A percentile compares a stretch with the other conserved stretches of the same genome.
These are phyloP conservation scores for Galeopterus variegatus DNA, from an alignment of 2,113 vertebrate species.

Conservation along the genomic window DNA sequence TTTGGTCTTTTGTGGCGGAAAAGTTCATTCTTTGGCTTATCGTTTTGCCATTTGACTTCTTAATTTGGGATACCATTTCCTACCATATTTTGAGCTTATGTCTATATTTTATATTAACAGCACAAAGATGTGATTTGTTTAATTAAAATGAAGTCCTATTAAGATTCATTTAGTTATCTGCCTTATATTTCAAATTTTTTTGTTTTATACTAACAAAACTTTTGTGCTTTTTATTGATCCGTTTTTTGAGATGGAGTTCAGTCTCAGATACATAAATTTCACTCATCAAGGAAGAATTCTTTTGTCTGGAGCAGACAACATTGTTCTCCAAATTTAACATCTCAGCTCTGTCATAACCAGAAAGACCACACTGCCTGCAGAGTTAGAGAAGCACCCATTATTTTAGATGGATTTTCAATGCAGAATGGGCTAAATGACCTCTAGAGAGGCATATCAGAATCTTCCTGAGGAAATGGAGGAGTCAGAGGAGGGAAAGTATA, in stretches of 20 bases:
- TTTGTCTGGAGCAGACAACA: neutral
- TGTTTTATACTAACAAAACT: neutral
- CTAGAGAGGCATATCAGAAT: neutral
- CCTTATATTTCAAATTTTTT: neutral
- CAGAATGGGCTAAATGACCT: neutral
- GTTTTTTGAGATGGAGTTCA: neutral
- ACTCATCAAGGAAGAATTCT: neutral
- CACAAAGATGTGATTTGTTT: neutral
- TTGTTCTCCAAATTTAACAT: neutral
- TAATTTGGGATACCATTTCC: neutral
- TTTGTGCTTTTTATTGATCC: conserved; percentile 30
- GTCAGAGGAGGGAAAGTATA: neutral
- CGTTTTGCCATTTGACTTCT: neutral
- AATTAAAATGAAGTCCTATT: neutral
- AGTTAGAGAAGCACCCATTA: neutral
- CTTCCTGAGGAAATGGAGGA: neutral
- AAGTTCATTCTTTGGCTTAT: neutral
- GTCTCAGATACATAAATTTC: neutral
- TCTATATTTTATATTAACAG: neutral
- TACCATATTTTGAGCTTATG: neutral
- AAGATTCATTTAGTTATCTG: neutral
- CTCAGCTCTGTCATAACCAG: neutral
- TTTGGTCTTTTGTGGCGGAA: neutral
- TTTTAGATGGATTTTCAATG: neutral
- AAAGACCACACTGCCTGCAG: neutral